These are phyloP conservation scores for Scaptomyza reducta DNA, from an alignment of 2,888 invertebrate genomes.

Conservation along the genomic window DNA sequence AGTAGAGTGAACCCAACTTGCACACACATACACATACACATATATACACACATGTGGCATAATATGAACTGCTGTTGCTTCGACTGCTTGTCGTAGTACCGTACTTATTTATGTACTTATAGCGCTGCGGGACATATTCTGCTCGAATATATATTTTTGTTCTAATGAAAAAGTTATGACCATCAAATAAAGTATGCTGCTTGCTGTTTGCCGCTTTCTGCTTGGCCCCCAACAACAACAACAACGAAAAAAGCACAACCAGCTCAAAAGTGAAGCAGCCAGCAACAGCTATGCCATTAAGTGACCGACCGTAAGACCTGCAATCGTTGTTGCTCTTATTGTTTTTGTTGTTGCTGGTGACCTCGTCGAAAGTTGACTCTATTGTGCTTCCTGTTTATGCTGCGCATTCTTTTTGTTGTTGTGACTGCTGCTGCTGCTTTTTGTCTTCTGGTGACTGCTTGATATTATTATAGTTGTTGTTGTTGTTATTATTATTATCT, in stretches of 20 bases:
- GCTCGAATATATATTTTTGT: slow-evolving; percentile 78
- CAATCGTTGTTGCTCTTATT: slow-evolving; percentile 53
- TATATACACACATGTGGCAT: slow-evolving; percentile 42
- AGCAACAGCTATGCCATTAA: slow-evolving; percentile 62
- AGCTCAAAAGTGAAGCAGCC: slow-evolving; percentile 71
- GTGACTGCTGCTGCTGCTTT: slow-evolving; percentile 44
- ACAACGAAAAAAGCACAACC: slow-evolving; percentile 17
- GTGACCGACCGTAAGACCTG: slow-evolving; percentile 78
- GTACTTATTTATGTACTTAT: slow-evolving; percentile 78
- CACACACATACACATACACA: slow-evolving; percentile 19
- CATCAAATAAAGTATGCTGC: slow-evolving; percentile 80
- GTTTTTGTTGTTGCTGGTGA: slow-evolving; percentile 52
- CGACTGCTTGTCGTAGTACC: slow-evolving; percentile 36
- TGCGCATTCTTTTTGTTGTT: slow-evolving; percentile 56
- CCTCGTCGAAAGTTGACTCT: slow-evolving; percentile 75
- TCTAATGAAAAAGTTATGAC: slow-evolving; percentile 79
- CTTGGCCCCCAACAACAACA: slow-evolving; percentile 16
- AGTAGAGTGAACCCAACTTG: slow-evolving; percentile 7
- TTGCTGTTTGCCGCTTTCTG: slow-evolving; percentile 9
- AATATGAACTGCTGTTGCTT: slow-evolving; percentile 57
- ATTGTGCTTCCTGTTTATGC: slow-evolving; percentile 78
- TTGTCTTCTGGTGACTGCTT: slow-evolving; percentile 43
- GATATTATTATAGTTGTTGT: slow-evolving; percentile 29
- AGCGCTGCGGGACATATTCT: slow-evolving; percentile 79
- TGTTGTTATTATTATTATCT: slow-evolving; percentile 68